phyloP scores from a whole-genome alignment of 1,140 invertebrate genomes.

The Ptiloglossa arizonensis region DNA sequence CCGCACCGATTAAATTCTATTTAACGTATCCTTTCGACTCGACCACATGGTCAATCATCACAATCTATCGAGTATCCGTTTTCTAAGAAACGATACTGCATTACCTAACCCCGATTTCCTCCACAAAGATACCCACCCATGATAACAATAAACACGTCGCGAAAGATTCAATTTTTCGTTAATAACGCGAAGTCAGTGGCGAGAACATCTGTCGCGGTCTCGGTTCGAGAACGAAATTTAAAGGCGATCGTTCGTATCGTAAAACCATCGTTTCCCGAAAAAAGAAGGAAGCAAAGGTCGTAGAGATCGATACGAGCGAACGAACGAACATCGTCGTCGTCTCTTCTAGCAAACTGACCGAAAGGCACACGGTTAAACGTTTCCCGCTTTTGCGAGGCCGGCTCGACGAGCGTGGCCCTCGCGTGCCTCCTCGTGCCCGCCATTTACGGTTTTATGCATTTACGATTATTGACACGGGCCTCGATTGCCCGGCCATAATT shows the following conservation, averaged over 20 bases:
- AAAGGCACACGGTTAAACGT: conserved; percentile 29
- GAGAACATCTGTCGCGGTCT: conserved; percentile 10
- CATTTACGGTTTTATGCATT: conserved; percentile 67
- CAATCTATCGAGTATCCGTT: too few species aligned
- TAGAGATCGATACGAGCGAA: conserved; percentile 25
- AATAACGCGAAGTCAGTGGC: not conserved
- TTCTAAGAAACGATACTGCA: too few species aligned
- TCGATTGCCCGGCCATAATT: conserved; percentile 48
- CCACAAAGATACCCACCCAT: too few species aligned
- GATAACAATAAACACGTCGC: conserved; percentile 3
- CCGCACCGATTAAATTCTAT: too few species aligned
- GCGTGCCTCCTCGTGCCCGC: conserved; percentile 59
- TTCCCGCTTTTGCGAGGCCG: conserved; percentile 53
- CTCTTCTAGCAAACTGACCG: conserved; percentile 27
- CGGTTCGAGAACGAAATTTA: not conserved
- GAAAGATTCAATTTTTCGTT: too few species aligned
- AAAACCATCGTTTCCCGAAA: conserved; percentile 20
- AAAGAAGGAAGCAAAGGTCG: conserved; percentile 26
- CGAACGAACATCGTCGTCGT: not conserved
- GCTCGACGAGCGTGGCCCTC: conserved; percentile 61
- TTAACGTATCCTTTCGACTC: too few species aligned
- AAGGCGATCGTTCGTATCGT: not conserved
- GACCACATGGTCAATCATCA: too few species aligned
- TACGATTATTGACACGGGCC: conserved; percentile 66
- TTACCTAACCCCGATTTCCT: too few species aligned